A percentile compares a stretch with the other conserved stretches of the same genome.
These are phyloP conservation scores for Yoshiicerus persimilis DNA, from an alignment of 1,140 invertebrate species.

Conservation along the genomic window DNA sequence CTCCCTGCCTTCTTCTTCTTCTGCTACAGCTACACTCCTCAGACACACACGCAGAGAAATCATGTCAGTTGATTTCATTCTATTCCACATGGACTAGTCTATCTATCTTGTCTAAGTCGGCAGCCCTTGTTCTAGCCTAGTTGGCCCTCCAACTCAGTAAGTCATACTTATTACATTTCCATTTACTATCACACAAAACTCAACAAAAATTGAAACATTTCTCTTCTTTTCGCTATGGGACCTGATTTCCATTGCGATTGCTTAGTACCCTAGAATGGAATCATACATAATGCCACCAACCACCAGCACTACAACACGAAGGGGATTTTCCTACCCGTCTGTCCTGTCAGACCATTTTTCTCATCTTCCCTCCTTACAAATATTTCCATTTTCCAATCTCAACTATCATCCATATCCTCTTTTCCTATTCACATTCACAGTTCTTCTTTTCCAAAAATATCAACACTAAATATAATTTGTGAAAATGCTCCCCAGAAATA, in stretches of 20 bases:
- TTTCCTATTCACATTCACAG: too few species aligned
- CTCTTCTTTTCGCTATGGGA: not conserved
- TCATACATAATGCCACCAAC: not conserved
- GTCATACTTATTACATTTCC: constrained; percentile 11
- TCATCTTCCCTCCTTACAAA: not conserved
- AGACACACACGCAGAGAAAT: not conserved
- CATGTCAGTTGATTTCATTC: not conserved
- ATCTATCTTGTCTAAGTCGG: not conserved
- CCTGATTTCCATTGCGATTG: not conserved
- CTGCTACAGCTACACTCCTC: too few species aligned
- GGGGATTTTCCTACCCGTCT: not conserved
- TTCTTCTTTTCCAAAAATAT: too few species aligned
- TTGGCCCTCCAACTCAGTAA: not conserved
- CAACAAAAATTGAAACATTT: constrained; percentile 18
- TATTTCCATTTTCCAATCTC: not conserved
- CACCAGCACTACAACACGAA: not conserved
- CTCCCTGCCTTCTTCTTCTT: too few species aligned
- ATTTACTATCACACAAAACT: not conserved
- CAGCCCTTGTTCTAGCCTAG: not conserved
- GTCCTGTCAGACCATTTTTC: not conserved
- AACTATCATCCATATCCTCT: too few species aligned
- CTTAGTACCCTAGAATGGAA: not conserved
- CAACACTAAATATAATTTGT: too few species aligned
- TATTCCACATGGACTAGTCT: not conserved
- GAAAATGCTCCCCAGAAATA: too few species aligned